Base-by-base conservation (phyloP, 2,113 vertebrate genomes). In the Elephantulus edwardii region DNA sequence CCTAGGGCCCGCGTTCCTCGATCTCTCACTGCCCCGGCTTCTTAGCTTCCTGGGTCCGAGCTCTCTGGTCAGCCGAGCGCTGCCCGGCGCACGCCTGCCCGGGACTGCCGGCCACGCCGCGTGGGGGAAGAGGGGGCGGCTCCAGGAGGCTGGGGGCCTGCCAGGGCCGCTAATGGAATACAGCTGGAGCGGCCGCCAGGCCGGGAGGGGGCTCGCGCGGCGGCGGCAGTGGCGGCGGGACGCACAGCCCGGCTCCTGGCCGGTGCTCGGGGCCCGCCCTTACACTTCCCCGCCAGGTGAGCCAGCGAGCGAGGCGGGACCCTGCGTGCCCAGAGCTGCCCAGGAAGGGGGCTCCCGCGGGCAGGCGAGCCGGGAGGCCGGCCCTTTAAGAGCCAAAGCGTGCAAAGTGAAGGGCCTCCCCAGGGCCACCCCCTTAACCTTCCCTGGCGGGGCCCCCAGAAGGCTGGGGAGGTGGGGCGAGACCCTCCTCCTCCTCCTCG, bases 111-210 rank as follows among this genome's bases (percentile, higher is more conserved):
- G 87, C 91, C 78, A 85, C 92, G 86, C 74, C 28, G 89, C 68
- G 87, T 88, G 89, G 93, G 93, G 58, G 91, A 78, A 92, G 79
- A 85, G 92, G 94, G 88, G 95, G 96, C 86, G 95, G 92, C 79
- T 95, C 95, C 82, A 92, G 88, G 93, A 92, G 94, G 19, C 90
- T 94, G 95, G 96, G 95, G 86, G 85, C 71, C 70, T 74, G 96
- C 96, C 96, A 96, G 92, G 79, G 77, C 92, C 16, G 87, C 94
- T 96, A 96, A 96, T 96, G 96, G 93, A 94, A 96, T 93, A 89
- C 96, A 96, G 96, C 96, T 96, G 96, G 94, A 90, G 64, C 90
- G 40, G 93, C 87, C 78, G 70, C 94, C 88, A 70, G 74, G 56
- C 60, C 24, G 35, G 13, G 80, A 88, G 54, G 80, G 91, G 85